Evolutionary conservation across 2,113 vertebrate species (phyloP).

Genomic region (Spheniscus mendiculus): DNA sequence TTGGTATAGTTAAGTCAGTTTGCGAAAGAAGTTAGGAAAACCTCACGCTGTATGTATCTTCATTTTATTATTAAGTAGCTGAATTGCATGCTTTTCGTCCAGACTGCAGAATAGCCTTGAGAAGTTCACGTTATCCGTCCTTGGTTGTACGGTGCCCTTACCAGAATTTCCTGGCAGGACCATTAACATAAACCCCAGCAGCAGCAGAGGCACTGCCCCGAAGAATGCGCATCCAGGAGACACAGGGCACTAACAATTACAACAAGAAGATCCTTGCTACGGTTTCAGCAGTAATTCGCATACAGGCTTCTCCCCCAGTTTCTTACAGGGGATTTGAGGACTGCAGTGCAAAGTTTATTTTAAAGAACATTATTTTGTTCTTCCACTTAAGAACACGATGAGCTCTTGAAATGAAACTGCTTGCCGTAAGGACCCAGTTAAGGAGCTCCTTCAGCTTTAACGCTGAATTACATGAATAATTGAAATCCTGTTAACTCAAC

Average conservation of each 20-base stretch:
- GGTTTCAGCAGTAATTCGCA: neutral
- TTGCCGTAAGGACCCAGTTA: slow-evolving; percentile 24
- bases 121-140: rapidly evolving
- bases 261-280: rapidly evolving
- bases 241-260: rapidly evolving
- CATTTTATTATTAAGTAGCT: neutral
- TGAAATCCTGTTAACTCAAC: slow-evolving; percentile 36
- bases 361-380: slow-evolving; percentile 48
- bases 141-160: neutral
- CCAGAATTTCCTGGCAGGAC: neutral
- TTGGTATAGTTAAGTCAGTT: neutral
- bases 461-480: slow-evolving; percentile 35
- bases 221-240: rapidly evolving
- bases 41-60: neutral
- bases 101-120: neutral
- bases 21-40: neutral
- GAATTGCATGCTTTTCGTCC: neutral
- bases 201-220: neutral
- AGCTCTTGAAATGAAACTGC: slow-evolving; percentile 49
- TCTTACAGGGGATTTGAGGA: neutral
- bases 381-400: slow-evolving; percentile 47
- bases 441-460: slow-evolving; percentile 56
- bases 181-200: rapidly evolving
- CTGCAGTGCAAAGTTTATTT: slow-evolving; percentile 14
- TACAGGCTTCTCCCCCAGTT: neutral